A percentile compares a stretch with the other conserved stretches of the same genome.
Evolutionary conservation across 2,113 vertebrate genomes (phyloP).

Genomic region (Podocnemis expansa): DNA sequence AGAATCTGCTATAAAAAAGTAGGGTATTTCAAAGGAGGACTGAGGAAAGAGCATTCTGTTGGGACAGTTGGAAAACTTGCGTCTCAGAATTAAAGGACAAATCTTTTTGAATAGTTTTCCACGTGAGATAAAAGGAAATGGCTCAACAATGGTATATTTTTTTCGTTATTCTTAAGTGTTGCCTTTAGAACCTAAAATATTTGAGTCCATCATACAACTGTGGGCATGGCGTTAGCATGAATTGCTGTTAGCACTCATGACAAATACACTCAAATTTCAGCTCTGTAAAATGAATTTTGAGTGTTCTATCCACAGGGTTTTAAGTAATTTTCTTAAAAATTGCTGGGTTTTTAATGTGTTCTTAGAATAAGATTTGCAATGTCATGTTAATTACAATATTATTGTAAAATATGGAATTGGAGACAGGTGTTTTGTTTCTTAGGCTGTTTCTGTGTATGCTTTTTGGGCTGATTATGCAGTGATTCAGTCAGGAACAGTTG

Average conservation of each 20-base stretch:
- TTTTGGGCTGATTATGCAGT: slow-evolving; percentile 41
- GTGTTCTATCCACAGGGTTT: neutral
- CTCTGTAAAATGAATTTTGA: neutral
- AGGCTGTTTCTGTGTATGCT: slow-evolving; percentile 16
- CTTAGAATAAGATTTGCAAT: slow-evolving; percentile 16
- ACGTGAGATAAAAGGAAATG: neutral
- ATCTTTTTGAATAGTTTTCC: neutral
- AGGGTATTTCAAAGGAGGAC: neutral
- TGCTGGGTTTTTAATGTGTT: neutral
- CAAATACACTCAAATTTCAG: neutral
- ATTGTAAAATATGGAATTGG: slow-evolving; percentile 36
- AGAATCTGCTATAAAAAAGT: slow-evolving; percentile 56
- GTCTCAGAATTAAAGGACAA: neutral
- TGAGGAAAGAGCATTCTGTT: neutral
- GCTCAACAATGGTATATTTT: neutral
- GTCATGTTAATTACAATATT: slow-evolving; percentile 9
- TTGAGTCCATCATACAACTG: neutral
- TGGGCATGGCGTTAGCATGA: neutral
- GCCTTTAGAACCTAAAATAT: neutral
- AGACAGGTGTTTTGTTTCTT: slow-evolving; percentile 51
- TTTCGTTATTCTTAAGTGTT: neutral
- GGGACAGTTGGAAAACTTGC: slow-evolving; percentile 11
- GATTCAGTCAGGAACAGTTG: slow-evolving; percentile 64
- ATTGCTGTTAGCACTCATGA: neutral
- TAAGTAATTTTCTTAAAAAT: slow-evolving; percentile 5